phyloP scores from a whole-genome alignment of 2,797 vertebrate species.

The Garrulus glandarius region DNA sequence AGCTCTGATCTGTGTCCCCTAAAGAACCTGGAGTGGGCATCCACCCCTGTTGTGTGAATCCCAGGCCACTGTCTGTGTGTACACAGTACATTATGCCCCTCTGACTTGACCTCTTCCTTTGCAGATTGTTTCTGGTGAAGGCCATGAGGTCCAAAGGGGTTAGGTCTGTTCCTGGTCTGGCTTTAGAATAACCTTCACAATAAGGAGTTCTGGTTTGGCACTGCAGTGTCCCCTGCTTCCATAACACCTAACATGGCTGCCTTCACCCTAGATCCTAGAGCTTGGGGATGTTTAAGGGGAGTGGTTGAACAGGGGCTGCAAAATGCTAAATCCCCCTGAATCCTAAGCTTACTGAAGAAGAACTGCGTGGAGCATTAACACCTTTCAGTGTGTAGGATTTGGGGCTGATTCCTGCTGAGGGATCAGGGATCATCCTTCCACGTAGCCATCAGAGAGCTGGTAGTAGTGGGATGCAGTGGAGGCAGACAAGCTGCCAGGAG shows the following conservation, averaged over 20 bases:
- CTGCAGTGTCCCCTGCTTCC: constrained; percentile 59
- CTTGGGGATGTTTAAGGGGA: background rate
- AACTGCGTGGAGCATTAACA: background rate
- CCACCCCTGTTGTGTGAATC: background rate
- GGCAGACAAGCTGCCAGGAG: background rate
- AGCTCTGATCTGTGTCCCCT: background rate
- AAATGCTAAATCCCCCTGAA: background rate
- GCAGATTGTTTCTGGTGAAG: constrained; percentile 70
- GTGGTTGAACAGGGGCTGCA: background rate
- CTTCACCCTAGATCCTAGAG: background rate
- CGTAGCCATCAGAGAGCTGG: background rate
- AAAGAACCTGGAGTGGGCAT: background rate
- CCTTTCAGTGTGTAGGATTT: background rate
- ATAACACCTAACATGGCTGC: constrained; percentile 66
- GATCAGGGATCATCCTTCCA: background rate
- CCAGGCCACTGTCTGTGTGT: background rate
- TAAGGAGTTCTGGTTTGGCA: constrained; percentile 65
- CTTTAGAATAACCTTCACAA: constrained; percentile 64
- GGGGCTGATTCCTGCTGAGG: background rate
- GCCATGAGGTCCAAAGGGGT: constrained; percentile 66
- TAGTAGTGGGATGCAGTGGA: background rate
- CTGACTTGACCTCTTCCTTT: constrained; percentile 61
- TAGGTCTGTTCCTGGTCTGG: constrained; percentile 67
- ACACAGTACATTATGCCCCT: constrained; percentile 3
- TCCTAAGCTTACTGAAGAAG: background rate